These are phyloP conservation scores for Epinephelus cyanopodus DNA, from an alignment of 2,113 vertebrate genomes.

Conservation along the genomic window DNA sequence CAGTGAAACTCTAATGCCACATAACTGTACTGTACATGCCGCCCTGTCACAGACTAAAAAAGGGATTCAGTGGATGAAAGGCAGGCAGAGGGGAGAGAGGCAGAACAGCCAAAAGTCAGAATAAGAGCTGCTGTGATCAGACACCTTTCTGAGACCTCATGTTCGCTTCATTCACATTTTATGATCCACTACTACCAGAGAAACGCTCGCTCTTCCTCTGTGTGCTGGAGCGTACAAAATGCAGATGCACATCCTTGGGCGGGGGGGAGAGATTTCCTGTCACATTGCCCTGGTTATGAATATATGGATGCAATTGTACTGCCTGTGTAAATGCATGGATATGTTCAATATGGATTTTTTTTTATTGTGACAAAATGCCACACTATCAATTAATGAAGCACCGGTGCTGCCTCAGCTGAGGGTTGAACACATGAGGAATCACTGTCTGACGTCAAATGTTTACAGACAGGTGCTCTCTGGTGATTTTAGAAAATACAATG, in stretches of 20 bases:
- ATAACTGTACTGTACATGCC: not conserved
- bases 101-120: not conserved
- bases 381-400: conserved; percentile 10
- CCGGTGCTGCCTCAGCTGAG: not conserved
- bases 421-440: not conserved
- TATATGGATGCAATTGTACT: conserved; percentile 52
- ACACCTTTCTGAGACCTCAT: not conserved
- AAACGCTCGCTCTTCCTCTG: not conserved
- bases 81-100: not conserved
- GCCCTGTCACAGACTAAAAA: not conserved
- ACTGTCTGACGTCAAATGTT: not conserved
- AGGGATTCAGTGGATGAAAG: not conserved
- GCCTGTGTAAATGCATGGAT: not conserved
- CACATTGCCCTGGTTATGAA: conserved; percentile 56
- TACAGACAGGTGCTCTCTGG: not conserved
- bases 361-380: conserved; percentile 8
- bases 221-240: conserved; percentile 26
- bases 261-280: conserved; percentile 19
- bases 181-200: conserved; percentile 4
- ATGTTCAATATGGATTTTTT: not conserved
- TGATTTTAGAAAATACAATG: conserved; percentile 7
- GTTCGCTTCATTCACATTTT: conserved; percentile 16
- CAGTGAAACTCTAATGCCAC: not conserved
- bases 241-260: conserved; percentile 23
- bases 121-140: not conserved